Percentiles rank a stretch among this genome's conserved stretches.
Conservation (phyloP, 2,888 invertebrate species). For the Nudaria mundana region DNA sequence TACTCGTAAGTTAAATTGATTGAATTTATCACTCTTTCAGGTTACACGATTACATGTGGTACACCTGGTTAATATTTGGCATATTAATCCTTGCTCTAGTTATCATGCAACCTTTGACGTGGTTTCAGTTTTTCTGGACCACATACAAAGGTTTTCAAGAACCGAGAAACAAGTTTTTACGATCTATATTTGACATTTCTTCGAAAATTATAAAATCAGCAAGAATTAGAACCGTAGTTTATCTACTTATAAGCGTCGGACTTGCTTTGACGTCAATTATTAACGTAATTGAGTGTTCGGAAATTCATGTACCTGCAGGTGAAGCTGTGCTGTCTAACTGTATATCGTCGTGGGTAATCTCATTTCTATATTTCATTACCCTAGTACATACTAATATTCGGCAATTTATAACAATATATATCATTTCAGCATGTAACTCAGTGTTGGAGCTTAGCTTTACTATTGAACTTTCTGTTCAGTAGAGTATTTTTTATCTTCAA, state of each 20-base stretch:
- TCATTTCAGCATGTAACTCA: conserved; percentile 87
- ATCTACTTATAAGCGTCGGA: conserved; percentile 84
- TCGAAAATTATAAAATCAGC: conserved; percentile 83
- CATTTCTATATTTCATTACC: conserved; percentile 20
- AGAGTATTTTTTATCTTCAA: conserved; percentile 92
- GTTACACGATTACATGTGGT: conserved; percentile 56
- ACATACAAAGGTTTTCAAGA: conserved; percentile 72
- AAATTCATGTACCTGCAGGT: conserved; percentile 40
- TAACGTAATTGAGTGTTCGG: conserved; percentile 79
- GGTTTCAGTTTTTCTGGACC: conserved; percentile 88
- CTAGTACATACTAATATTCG: conserved; percentile 4
- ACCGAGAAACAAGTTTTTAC: conserved; percentile 77
- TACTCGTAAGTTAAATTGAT: too few relatives aligned
- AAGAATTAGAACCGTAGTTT: conserved; percentile 83
- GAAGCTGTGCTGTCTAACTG: conserved; percentile 65
- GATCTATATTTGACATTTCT: conserved; percentile 83
- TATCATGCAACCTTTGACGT: conserved; percentile 84
- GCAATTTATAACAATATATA: conserved; percentile 15
- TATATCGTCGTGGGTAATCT: conserved; percentile 75
- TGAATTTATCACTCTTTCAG: conserved; percentile 37
- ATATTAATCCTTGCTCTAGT: conserved; percentile 51
- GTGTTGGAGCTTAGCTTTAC: conserved; percentile 82
- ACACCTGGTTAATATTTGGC: conserved; percentile 49
- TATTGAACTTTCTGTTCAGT: conserved; percentile 90
- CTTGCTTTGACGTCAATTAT: conserved; percentile 84